Evolutionary conservation across 2,797 vertebrate genomes (phyloP).

Genomic region (Tragelaphus oryx): DNA sequence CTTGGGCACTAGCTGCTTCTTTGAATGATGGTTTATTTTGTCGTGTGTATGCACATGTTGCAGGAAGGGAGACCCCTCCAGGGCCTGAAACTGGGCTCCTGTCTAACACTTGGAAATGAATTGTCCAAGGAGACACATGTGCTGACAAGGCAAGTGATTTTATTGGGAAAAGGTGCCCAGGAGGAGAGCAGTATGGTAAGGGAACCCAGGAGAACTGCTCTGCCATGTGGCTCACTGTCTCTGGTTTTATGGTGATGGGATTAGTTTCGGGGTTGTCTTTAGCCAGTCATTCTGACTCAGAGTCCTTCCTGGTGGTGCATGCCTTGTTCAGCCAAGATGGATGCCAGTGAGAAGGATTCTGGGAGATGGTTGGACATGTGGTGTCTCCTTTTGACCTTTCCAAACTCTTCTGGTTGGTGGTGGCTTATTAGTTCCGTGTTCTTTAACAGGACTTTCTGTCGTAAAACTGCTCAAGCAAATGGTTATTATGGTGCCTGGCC

Average conservation of each 20-base stretch:
- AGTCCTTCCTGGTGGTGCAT: not conserved
- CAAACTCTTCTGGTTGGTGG: not conserved
- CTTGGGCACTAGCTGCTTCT: not conserved
- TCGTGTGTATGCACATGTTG: not conserved
- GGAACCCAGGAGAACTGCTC: not conserved
- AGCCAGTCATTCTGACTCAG: not conserved
- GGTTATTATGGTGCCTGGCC: not conserved
- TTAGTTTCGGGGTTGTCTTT: not conserved
- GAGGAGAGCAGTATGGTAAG: not conserved
- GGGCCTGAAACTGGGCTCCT: not conserved
- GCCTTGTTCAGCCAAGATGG: not conserved
- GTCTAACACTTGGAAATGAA: not conserved
- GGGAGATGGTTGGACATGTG: not conserved
- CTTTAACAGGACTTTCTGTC: not conserved
- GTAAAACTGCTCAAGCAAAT: not conserved
- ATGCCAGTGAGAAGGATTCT: not conserved
- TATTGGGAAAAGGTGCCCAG: not conserved
- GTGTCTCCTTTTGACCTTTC: not conserved
- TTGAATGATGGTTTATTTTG: slow-evolving; percentile 32
- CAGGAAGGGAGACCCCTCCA: not conserved
- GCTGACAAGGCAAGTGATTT: not conserved
- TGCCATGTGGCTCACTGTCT: not conserved
- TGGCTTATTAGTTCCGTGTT: not conserved
- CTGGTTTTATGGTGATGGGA: not conserved
- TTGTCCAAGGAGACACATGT: not conserved